Base-by-base conservation (phyloP, 2,888 invertebrate genomes). In the Ectemnius lituratus region DNA sequence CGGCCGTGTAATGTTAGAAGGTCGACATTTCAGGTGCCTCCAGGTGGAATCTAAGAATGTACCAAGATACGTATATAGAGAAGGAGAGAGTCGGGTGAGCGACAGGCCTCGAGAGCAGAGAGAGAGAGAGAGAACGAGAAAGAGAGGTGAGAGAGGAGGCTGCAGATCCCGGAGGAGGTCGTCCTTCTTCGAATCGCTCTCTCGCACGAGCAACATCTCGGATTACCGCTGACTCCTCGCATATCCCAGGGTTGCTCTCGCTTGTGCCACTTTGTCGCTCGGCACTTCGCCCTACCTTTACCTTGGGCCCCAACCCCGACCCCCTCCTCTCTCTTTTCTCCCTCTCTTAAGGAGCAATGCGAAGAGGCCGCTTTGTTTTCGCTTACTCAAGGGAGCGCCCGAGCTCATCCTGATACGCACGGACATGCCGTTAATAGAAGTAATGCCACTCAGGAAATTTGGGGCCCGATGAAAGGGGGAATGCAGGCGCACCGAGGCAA, bases 1-100 rank as follows among this genome's bases (percentile, higher is more conserved):
- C 60, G 60, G 60, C 57, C 67, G 75, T 78, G 79, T 79, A 75
- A 80, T 73, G 78, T 70, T 80, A 78, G 79, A 79, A 80, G 80
- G 76, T 77, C 69, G 67, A 67, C 78, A 59, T 63, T 67, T 73
- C 72, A 64, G 27, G 57, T 62, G 70, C 52, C 73, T 69, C 63
- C 61, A 62, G 60, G 49, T 65, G 64, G 65, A 70, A 70, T 66
- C 70, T 46, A 62, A 66, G 66, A 67, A 66, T 16, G 58, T 58
- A 62, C 49, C 65, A 37, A 66, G 62, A 66, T 62, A 62, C 58
- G 62, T 66, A 47, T 23, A 45, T 11, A 37, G 37, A 37, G 37
- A 37, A 37, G 37, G 37, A 37, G 37, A 37, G 37, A 37, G 37
- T 11, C 37, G 8, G 37, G 37, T 37, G 37, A 37, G 37, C 37